Percentiles rank a stretch among this genome's conserved stretches.
phyloP scores from a whole-genome alignment of 2,888 invertebrate species.

The Temnothorax unifasciatus region DNA sequence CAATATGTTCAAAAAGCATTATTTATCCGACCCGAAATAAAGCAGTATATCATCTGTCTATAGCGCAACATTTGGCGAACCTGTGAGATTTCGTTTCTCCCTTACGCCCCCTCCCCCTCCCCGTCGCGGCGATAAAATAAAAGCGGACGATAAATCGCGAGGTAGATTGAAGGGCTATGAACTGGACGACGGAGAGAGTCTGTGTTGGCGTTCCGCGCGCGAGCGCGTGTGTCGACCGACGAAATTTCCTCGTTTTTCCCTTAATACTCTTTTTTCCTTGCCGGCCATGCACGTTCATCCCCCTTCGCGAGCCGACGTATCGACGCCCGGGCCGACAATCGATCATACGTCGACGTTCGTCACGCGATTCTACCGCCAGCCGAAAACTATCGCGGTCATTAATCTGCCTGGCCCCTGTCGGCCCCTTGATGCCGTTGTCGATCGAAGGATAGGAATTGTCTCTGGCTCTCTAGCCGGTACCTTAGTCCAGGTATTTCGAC shows the following conservation, averaged over 20 bases:
- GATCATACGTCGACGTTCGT: conserved; percentile 65
- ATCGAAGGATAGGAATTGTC: conserved; percentile 49
- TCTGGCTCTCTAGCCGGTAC: background rate
- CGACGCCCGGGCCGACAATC: conserved; percentile 53
- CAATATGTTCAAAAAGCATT: background rate
- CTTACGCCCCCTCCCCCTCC: background rate
- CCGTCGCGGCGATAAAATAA: conserved; percentile 34
- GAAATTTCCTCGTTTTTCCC: conserved; percentile 39
- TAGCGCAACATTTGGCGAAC: background rate
- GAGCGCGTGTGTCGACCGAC: background rate
- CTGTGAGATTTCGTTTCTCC: conserved; percentile 15
- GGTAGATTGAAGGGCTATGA: conserved; percentile 40
- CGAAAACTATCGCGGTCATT: conserved; percentile 66
- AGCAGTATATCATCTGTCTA: background rate
- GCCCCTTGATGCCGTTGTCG: background rate
- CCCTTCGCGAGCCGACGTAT: conserved; percentile 36
- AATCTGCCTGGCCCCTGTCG: conserved; percentile 38
- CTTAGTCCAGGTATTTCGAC: conserved; percentile 18
- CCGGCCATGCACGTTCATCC: conserved; percentile 45
- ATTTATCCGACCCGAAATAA: conserved; percentile 11
- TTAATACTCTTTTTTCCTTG: conserved; percentile 45
- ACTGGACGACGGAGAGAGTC: conserved; percentile 31
- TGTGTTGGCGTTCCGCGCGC: conserved; percentile 1
- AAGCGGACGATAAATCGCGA: conserved; percentile 40
- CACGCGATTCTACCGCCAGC: conserved; percentile 55